Evolutionary conservation across 1,140 invertebrate species (phyloP).

Genomic region (Ceratosolen fusciceps): DNA sequence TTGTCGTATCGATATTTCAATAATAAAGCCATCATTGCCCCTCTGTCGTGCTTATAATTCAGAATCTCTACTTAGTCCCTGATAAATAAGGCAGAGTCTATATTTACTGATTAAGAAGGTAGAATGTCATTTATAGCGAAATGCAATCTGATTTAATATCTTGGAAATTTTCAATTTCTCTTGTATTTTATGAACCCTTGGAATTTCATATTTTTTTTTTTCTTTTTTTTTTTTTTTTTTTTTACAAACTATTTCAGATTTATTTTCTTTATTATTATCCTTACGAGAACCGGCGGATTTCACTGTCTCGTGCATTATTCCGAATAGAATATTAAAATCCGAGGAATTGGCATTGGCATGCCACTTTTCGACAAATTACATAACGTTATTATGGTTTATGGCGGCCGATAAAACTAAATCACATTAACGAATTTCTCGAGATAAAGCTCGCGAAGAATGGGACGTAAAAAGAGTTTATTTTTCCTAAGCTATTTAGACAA

Average conservation of each 20-base stretch:
- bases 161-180: conserved; percentile 6
- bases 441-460: not conserved
- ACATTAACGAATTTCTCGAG: not conserved
- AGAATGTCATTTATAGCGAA: not conserved
- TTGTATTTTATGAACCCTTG: conserved; percentile 9
- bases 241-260: not conserved
- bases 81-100: not conserved
- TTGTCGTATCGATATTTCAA: not conserved
- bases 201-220: conserved; percentile 11
- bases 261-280: conserved; percentile 1
- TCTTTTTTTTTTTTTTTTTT: too few species aligned
- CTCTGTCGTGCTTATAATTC: conserved; percentile 6
- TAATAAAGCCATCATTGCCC: not conserved
- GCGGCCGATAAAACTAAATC: too few species aligned
- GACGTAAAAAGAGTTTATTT: not conserved
- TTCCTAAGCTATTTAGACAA: not conserved
- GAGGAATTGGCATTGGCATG: too few species aligned
- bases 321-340: not conserved
- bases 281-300: not conserved
- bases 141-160: conserved; percentile 11
- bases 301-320: not conserved
- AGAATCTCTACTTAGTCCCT: not conserved
- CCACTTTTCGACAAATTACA: too few species aligned
- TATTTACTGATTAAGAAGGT: conserved; percentile 1
- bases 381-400: too few species aligned